Percentiles rank a stretch among this genome's conserved stretches.
Conservation (phyloP, 2,888 invertebrate genomes). For the Philhelius pedissequus region DNA sequence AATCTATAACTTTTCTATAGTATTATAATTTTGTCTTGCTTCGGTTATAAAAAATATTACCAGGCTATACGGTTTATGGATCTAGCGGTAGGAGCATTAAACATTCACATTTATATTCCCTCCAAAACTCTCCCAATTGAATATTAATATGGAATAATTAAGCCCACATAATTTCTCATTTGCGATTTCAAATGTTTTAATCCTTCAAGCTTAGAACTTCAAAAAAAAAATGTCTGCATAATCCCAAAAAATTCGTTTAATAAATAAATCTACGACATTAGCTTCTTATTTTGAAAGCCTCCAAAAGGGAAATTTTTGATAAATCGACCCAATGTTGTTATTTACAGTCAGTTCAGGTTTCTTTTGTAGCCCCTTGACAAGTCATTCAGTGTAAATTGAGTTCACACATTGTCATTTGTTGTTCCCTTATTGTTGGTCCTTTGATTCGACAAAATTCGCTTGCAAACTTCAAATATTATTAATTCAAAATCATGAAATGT, state of each 20-base stretch:
- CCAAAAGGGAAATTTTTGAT: neutral
- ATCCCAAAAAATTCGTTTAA: neutral
- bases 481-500: neutral
- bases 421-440: neutral
- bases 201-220: neutral
- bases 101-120: too few species aligned
- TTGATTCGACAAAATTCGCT: neutral
- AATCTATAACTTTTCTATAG: too few species aligned
- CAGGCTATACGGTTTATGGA: too few species aligned
- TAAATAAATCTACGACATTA: neutral
- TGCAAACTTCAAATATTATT: constrained; percentile 10
- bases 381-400: neutral
- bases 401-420: neutral
- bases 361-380: neutral
- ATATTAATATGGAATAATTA: neutral
- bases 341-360: neutral
- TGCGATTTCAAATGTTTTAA: neutral
- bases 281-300: neutral
- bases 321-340: neutral
- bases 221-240: neutral
- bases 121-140: neutral
- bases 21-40: too few species aligned
- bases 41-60: too few species aligned
- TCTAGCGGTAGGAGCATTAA: too few species aligned
- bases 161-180: neutral